These are phyloP conservation scores for Thereva unica DNA, from an alignment of 2,888 invertebrate species.

Conservation along the genomic window DNA sequence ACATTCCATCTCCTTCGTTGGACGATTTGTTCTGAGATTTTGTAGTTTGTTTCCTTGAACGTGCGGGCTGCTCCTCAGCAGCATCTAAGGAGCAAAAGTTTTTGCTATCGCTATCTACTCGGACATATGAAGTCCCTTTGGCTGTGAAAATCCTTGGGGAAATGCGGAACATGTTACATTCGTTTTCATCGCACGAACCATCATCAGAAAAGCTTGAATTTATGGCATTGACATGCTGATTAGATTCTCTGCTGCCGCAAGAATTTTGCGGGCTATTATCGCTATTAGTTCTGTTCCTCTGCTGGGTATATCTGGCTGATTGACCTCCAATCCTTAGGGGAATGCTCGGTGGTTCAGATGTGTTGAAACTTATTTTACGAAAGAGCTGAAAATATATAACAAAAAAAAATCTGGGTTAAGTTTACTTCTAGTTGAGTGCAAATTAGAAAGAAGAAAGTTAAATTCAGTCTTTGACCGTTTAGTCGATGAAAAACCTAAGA, in stretches of 20 bases:
- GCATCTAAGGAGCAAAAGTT: not conserved
- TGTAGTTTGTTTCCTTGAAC: no score
- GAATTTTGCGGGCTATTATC: conserved; percentile 33
- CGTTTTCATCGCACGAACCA: conserved; percentile 29
- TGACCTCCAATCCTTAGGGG: conserved; percentile 28
- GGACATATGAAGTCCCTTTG: conserved; percentile 34
- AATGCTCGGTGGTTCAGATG: conserved; percentile 24
- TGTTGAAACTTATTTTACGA: conserved; percentile 39
- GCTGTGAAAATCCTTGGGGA: conserved; percentile 37
- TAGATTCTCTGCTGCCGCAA: conserved; percentile 23
- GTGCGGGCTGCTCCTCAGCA: not conserved
- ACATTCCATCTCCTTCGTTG: no score
- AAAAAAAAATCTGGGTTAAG: not conserved
- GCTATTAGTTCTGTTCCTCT: conserved; percentile 14
- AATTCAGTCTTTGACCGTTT: not conserved
- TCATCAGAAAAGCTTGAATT: conserved; percentile 22
- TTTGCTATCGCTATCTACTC: conserved; percentile 23
- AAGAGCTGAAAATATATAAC: conserved; percentile 36
- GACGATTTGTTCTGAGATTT: no score
- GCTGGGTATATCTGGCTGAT: conserved; percentile 35
- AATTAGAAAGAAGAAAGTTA: not conserved
- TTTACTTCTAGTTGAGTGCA: not conserved
- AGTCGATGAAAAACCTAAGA: not conserved
- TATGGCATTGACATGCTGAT: conserved; percentile 21
- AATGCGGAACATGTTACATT: conserved; percentile 38